These are phyloP conservation scores for Pelusios castaneus DNA, from an alignment of 2,113 vertebrate species.

Conservation along the genomic window DNA sequence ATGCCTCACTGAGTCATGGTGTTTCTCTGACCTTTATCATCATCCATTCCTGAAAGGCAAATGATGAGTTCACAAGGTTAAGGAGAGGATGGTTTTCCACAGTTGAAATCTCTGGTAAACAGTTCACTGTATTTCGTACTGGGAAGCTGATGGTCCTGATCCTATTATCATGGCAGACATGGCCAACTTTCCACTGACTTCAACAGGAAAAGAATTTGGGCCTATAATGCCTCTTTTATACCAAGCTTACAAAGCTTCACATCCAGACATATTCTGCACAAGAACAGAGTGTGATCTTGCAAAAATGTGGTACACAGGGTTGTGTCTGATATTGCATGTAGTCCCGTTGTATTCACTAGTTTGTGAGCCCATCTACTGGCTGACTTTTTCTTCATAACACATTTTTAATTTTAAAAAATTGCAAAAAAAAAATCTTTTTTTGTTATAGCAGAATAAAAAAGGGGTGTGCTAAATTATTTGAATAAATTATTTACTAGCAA, in stretches of 20 bases:
- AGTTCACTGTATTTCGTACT: not conserved
- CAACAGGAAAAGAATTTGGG: not conserved
- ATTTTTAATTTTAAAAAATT: not conserved
- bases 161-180: not conserved
- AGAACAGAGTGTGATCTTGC: not conserved
- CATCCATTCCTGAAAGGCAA: conserved; percentile 5
- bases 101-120: not conserved
- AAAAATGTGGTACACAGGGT: not conserved
- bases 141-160: not conserved
- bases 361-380: not conserved
- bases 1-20: not conserved
- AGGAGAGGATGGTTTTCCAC: not conserved
- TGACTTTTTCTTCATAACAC: not conserved
- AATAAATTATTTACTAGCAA: not conserved
- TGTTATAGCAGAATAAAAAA: accelerated
- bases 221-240: not conserved
- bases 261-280: not conserved
- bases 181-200: not conserved
- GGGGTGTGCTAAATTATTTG: not conserved
- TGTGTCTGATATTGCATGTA: not conserved
- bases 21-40: not conserved
- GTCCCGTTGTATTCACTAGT: not conserved
- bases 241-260: not conserved
- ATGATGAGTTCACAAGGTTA: not conserved
- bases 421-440: not conserved